Percentiles rank a stretch among this genome's conserved stretches.
phyloP scores from a whole-genome alignment of 1,140 invertebrate genomes.

The Philaenus spumarius region DNA sequence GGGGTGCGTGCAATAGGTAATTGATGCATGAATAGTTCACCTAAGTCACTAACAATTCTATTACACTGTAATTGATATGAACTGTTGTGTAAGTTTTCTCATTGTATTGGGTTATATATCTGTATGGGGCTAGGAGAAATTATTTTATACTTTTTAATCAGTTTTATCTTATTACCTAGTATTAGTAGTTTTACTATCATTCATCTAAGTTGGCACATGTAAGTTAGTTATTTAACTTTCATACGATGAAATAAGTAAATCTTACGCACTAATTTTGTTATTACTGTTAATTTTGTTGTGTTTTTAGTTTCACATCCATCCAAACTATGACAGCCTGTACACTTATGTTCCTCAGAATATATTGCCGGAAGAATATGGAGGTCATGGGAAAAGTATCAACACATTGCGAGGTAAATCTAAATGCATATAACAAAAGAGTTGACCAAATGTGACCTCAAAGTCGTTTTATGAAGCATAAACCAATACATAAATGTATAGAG shows the following conservation, averaged over 20 bases:
- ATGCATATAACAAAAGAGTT: no score
- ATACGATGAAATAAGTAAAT: background rate
- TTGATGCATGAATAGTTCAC: no score
- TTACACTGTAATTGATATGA: no score
- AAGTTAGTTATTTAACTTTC: background rate
- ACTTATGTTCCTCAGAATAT: slow-evolving; percentile 29
- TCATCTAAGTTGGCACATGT: background rate
- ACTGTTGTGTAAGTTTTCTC: background rate
- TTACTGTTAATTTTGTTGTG: background rate
- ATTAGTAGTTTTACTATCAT: background rate
- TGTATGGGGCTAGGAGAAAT: no score
- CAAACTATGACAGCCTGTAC: slow-evolving; percentile 23
- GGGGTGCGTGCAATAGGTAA: no score
- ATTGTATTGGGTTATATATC: background rate
- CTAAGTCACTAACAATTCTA: slow-evolving; percentile 10
- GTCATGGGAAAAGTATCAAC: slow-evolving; percentile 25
- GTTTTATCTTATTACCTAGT: background rate
- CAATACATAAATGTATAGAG: no score
- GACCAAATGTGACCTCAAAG: no score
- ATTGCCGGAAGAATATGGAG: slow-evolving; percentile 34
- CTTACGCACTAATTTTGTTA: background rate
- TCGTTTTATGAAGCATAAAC: no score
- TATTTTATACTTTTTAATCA: no score
- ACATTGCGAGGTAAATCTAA: slow-evolving; percentile 23
- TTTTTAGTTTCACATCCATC: slow-evolving; percentile 35